These are phyloP conservation scores for Ptycholaimellus sp. DNA, from an alignment of 2,888 invertebrate species.

Conservation along the genomic window DNA sequence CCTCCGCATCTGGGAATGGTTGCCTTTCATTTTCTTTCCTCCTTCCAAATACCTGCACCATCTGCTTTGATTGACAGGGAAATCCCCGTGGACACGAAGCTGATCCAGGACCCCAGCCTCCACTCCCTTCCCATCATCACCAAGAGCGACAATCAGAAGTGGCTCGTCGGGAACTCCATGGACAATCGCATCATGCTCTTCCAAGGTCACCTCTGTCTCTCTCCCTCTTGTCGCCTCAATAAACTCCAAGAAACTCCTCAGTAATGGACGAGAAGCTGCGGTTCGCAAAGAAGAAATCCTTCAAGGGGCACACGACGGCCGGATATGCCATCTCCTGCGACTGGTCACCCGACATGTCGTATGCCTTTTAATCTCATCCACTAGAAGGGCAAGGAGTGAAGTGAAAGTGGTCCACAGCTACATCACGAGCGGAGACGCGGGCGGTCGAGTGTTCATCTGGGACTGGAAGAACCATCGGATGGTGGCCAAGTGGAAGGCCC, in stretches of 20 bases:
- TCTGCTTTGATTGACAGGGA: conserved; percentile 23
- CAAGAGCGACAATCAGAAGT: conserved; percentile 43
- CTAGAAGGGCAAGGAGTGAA: too few species aligned
- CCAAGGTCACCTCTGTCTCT: too few species aligned
- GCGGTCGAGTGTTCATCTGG: conserved; percentile 95
- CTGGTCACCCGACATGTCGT: conserved; percentile 96
- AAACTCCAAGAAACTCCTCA: too few species aligned
- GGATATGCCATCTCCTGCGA: conserved; percentile 91
- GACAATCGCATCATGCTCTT: conserved; percentile 96
- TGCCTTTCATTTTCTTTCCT: background rate
- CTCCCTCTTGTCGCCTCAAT: too few species aligned
- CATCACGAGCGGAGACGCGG: conserved; percentile 86
- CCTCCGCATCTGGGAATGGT: conserved; percentile 94
- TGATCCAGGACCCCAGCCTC: conserved; percentile 96
- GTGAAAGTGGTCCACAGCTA: conserved; percentile 61
- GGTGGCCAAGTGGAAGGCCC: conserved; percentile 95
- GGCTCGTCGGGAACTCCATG: conserved; percentile 96
- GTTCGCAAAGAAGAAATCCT: conserved; percentile 88
- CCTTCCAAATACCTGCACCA: too few species aligned
- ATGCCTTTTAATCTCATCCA: conserved; percentile 9
- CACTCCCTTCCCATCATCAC: conserved; percentile 95
- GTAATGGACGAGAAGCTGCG: conserved; percentile 76
- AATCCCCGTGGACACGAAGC: conserved; percentile 79
- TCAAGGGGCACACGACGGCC: conserved; percentile 92
- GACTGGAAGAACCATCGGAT: conserved; percentile 98